Evolutionary conservation across 1,140 invertebrate genomes (phyloP).

Genomic region (Coenobita brevimanus): DNA sequence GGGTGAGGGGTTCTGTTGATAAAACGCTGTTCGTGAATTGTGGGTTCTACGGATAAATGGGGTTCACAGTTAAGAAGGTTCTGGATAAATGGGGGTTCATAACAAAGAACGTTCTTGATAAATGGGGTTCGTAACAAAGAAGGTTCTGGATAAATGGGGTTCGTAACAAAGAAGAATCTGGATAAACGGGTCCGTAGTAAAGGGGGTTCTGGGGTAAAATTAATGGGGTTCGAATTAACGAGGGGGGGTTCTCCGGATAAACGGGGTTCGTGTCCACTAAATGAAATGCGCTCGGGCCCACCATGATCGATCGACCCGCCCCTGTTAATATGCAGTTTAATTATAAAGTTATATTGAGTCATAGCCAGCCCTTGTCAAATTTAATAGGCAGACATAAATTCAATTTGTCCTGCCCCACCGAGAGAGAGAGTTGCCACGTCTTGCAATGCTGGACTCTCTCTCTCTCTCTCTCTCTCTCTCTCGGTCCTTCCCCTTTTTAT

Average conservation of each 20-base stretch:
- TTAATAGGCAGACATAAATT: conserved; percentile 68
- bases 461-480: conserved; percentile 10
- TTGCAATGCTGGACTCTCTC: conserved; percentile 46
- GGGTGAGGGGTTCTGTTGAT: too few relatives aligned
- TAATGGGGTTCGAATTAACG: background rate
- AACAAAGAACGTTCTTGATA: too few relatives aligned
- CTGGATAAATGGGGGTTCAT: too few relatives aligned
- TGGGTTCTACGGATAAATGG: too few relatives aligned
- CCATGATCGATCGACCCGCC: conserved; percentile 59
- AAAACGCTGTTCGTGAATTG: too few relatives aligned
- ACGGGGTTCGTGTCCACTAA: conserved; percentile 38
- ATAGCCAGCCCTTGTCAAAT: conserved; percentile 66
- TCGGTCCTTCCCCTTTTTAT: background rate
- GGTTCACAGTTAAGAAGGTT: too few relatives aligned
- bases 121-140: too few relatives aligned
- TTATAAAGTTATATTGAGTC: conserved; percentile 68
- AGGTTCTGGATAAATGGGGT: too few relatives aligned
- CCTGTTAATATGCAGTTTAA: conserved; percentile 68
- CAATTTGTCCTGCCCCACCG: conserved; percentile 61
- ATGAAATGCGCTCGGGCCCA: conserved; percentile 54
- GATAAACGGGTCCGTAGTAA: too few relatives aligned
- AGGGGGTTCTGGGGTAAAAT: too few relatives aligned
- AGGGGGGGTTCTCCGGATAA: background rate
- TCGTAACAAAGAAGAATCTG: too few relatives aligned
- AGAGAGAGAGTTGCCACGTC: conserved; percentile 44